These are phyloP conservation scores for Bolinopsis microptera DNA, from an alignment of 37 sponge, comb jelly and placozoan genomes.

Conservation along the genomic window DNA sequence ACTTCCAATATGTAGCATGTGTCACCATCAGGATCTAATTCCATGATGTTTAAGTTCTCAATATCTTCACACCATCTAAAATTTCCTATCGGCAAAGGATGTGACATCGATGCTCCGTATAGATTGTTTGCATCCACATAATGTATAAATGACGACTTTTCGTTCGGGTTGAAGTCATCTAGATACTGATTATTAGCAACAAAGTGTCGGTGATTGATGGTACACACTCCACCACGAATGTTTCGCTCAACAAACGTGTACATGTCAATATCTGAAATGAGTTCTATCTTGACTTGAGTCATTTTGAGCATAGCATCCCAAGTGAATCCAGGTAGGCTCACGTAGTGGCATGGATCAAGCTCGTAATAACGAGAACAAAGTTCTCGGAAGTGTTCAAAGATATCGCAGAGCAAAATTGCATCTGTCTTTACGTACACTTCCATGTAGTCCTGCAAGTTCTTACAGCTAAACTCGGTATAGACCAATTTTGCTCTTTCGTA, in stretches of 20 bases:
- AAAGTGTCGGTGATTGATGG: constrained; percentile 9
- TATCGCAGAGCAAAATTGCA: not conserved
- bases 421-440: constrained; percentile 59
- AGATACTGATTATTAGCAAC: not conserved
- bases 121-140: constrained; percentile 60
- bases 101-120: constrained; percentile 12
- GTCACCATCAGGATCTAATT: not conserved
- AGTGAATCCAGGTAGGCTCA: constrained; percentile 31
- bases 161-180: not conserved
- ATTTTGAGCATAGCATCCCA: constrained; percentile 65
- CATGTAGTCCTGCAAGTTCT: constrained; percentile 27
- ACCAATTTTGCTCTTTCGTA: not conserved
- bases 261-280: constrained; percentile 24
- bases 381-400: constrained; percentile 40
- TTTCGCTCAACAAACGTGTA: not conserved
- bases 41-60: not conserved
- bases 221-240: constrained; percentile 17
- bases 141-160: not conserved
- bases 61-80: not conserved
- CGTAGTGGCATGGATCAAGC: constrained; percentile 61
- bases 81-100: not conserved
- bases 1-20: constrained; percentile 35
- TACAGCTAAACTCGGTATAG: constrained; percentile 4
- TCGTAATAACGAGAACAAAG: not conserved
- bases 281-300: not conserved